Evolutionary conservation across 2,797 vertebrate species (phyloP), one percentile per base, ranked within the genome.

Genomic region (Macroramphosus scolopax): DNA sequence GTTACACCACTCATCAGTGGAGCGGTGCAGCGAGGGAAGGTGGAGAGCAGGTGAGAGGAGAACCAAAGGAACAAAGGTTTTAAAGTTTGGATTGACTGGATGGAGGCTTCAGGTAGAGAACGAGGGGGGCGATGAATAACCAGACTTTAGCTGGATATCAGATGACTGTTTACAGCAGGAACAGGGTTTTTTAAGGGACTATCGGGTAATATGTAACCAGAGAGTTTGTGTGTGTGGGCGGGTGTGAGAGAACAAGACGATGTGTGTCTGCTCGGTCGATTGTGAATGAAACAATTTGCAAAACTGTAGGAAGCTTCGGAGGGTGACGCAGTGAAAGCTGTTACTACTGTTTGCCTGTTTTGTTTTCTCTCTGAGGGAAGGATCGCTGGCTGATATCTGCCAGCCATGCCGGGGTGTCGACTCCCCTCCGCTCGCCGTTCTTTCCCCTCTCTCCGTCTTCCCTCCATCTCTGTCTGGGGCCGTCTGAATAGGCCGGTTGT

Each of bases 401-500:
- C 17, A 56, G 50, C 42, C 64, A 62, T 72, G 47, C 41, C 53
- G 52, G 15, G n/a, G n/a, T n/a, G n/a, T n/a, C n/a, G 63, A 68
- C 52, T 61, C 49, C 61, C 15, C 20, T 18, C 42, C 38, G n/a
- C n/a, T n/a, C n/a, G n/a, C n/a, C n/a, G n/a, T n/a, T 25, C 37
- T 53, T 41, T 43, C 35, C 34, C 26, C 20, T 25, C 34, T 2
- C 40, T 44, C 54, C 33, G 0, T 40, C 49, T 17, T 67, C 62
- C 46, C 57, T 51, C 17, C 26, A 2, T 33, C 62, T 40, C 44
- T 17, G 51, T 44, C 46, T 31, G 32, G 33, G 46, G 44, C n/a
- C 55, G 61, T 57, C 40, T 84, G 65, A 81, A 77, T 71, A 54
- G 74, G 47, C 44, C 31, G 56, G 32, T n/a, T n/a, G n/a, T n/a